Base-by-base conservation (phyloP, 1,140 invertebrate genomes). In the Periplaneta americana region DNA sequence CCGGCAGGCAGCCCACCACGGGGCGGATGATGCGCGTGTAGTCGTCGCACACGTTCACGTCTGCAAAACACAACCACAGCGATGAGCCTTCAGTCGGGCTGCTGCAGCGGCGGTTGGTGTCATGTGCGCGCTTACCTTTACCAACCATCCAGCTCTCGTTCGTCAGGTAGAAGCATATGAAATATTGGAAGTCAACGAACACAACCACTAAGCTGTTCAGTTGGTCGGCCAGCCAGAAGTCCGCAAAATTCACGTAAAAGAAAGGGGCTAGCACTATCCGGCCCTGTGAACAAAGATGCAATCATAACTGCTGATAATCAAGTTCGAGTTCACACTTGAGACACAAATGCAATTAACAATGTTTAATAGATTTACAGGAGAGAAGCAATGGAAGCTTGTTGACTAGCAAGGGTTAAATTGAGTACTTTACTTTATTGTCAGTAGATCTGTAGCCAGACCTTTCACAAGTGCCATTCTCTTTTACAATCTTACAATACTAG, bases 151-250 rank as follows among this genome's bases (percentile, higher is more conserved):
- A 96, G 85, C 94, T 91, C 4, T 91, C 91, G 84, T 94, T 95
- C 0, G 92, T 94, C 1, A 93, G 87, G 82, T 96, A 97, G 86
- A 96, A 96, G 82, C 95, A 95, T 6, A 96, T 88, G 80, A 99
- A 93, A 89, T 96, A 99, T 84, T 99, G 96, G 84, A 99, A 94
- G 89, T 99, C 99, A 2, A 98, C 88, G 80, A 99, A 93, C 2
- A 96, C 95, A 0, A 94, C 95, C 1, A 93, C 94, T 74, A 99
- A 90, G 83, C 97, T 99, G 86, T 99, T 99, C 83, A 99, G 91
- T 88, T 99, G 99, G 91, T 99, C 99, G 36, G 97, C 98, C 84
- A 99, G 92, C 99, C 99, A 99, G 92, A 99, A 99, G 90, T 99
- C 98, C 35, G 98, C 98, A 88, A 99, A 99, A 75, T 95, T 94